These are phyloP conservation scores for Alectura lathami DNA, from an alignment of 2,113 vertebrate genomes.

Conservation along the genomic window DNA sequence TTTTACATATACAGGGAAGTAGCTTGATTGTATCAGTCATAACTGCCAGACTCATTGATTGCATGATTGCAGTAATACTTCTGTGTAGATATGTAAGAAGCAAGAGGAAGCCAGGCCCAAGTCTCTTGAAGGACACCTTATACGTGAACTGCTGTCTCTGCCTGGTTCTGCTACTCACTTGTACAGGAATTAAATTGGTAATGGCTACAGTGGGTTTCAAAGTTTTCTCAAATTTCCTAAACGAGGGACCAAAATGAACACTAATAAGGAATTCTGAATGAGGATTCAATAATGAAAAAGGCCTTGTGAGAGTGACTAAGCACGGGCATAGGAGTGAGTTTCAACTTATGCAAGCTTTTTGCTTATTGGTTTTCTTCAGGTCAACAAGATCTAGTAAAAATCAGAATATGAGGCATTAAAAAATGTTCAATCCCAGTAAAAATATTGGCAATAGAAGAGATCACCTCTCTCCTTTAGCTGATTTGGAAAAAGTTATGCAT, in stretches of 20 bases:
- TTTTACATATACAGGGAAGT: no score
- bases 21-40: neutral
- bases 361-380: neutral
- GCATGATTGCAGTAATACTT: neutral
- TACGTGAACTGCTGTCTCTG: neutral
- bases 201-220: neutral
- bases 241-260: neutral
- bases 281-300: neutral
- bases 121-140: neutral
- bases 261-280: neutral
- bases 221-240: neutral
- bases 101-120: neutral
- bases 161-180: neutral
- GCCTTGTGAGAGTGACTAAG: neutral
- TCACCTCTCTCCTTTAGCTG: neutral
- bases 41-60: neutral
- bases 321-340: neutral
- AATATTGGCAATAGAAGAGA: neutral
- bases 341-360: neutral
- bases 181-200: neutral
- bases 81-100: neutral
- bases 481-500: constrained; percentile 7
- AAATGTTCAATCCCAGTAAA: neutral
- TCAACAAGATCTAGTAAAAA: neutral
- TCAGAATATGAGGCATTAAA: neutral